Percentiles rank a stretch among this genome's conserved stretches.
Evolutionary conservation across 2,888 invertebrate genomes (phyloP).

Genomic region (Odontomyia ornata): DNA sequence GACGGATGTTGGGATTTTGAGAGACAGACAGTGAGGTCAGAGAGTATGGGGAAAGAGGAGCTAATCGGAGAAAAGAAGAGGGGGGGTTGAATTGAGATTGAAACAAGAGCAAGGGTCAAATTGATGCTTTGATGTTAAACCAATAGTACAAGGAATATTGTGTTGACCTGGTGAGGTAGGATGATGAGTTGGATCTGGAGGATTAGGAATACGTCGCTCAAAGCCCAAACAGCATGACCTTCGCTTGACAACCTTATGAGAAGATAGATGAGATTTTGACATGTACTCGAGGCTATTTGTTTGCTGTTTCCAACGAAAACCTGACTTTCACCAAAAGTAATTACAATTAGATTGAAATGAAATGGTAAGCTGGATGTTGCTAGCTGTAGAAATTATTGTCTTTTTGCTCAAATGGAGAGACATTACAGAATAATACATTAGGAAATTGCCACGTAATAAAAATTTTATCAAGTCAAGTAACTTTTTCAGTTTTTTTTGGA

Average conservation of each 20-base stretch:
- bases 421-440: no score
- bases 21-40: no score
- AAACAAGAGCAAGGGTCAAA: conserved; percentile 42
- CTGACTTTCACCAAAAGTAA: conserved; percentile 8
- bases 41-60: background rate
- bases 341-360: conserved; percentile 34
- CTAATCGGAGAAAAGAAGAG: no score
- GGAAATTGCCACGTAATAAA: no score
- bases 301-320: background rate
- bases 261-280: conserved; percentile 38
- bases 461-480: no score
- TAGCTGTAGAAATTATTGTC: no score
- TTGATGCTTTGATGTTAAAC: conserved; percentile 45
- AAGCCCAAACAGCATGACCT: conserved; percentile 16
- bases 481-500: no score
- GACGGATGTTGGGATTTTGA: no score
- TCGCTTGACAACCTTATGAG: background rate
- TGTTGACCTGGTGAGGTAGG: background rate
- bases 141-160: conserved; percentile 43
- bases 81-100: background rate
- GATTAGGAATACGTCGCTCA: background rate
- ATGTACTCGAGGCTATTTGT: conserved; percentile 33
- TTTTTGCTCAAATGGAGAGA: no score
- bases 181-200: background rate
- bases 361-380: background rate